Evolutionary conservation across 2,888 invertebrate species (phyloP).

Genomic region (Tethea ocularis): DNA sequence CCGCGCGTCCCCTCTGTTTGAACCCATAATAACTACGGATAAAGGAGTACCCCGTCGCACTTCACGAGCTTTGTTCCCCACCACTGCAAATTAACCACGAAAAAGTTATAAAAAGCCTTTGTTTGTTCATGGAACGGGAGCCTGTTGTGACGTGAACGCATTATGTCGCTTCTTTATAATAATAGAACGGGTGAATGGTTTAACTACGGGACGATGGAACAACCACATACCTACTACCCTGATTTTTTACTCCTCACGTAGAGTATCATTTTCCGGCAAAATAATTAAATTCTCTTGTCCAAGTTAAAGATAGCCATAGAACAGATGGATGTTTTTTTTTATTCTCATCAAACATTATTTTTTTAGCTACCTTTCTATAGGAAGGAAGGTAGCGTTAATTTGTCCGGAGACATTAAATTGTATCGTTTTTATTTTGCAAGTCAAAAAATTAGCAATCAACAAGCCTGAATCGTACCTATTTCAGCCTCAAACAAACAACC

Average conservation of each 20-base stretch:
- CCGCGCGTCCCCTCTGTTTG: constrained; percentile 19
- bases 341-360: too few relatives aligned
- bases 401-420: too few relatives aligned
- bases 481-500: neutral
- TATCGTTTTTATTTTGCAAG: too few relatives aligned
- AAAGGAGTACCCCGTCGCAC: constrained; percentile 23
- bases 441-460: too few relatives aligned
- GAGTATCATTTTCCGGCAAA: neutral
- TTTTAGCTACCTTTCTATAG: too few relatives aligned
- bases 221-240: neutral
- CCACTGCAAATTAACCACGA: constrained; percentile 45
- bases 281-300: too few relatives aligned
- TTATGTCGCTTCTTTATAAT: constrained; percentile 9
- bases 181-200: neutral
- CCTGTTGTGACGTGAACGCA: neutral
- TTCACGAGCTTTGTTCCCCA: constrained; percentile 32
- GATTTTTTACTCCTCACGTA: neutral
- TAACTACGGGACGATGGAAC: neutral
- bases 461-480: neutral
- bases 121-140: constrained; percentile 26
- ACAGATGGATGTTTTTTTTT: too few relatives aligned
- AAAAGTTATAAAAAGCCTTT: constrained; percentile 46
- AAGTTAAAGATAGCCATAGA: too few relatives aligned
- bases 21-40: constrained; percentile 25
- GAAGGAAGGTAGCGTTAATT: too few relatives aligned